Conservation (phyloP, 2,797 vertebrate species). For the Rhabdomys pumilio region DNA sequence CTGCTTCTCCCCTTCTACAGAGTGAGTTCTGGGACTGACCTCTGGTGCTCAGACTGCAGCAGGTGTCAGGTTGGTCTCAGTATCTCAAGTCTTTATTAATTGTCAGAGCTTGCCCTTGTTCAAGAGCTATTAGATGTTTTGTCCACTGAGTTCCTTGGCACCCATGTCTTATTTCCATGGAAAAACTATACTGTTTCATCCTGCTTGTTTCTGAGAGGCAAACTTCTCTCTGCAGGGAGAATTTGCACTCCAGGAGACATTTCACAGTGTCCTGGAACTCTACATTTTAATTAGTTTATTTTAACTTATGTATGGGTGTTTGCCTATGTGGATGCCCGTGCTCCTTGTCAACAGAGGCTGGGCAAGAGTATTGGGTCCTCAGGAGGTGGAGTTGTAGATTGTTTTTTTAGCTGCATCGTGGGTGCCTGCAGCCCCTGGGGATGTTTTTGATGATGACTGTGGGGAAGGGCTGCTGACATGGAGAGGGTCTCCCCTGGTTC, state of each 20-base stretch:
- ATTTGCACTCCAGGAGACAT: not conserved
- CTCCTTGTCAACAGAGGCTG: not conserved
- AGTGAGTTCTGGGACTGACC: not conserved
- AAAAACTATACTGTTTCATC: not conserved
- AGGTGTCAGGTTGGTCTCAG: not conserved
- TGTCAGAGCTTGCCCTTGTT: not conserved
- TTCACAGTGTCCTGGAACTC: not conserved
- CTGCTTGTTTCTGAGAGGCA: conserved; percentile 23
- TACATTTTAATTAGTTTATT: not conserved
- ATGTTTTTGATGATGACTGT: not conserved
- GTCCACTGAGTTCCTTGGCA: not conserved
- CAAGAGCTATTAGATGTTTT: conserved; percentile 8
- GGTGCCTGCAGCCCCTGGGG: not conserved
- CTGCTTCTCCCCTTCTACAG: not conserved
- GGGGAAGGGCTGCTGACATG: not conserved
- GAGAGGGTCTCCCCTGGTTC: not conserved
- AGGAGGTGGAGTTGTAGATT: not conserved
- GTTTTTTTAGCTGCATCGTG: not conserved
- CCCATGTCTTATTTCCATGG: not conserved
- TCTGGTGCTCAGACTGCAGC: not conserved
- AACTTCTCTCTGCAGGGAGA: not conserved
- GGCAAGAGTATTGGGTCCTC: not conserved
- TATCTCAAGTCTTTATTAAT: conserved; percentile 23
- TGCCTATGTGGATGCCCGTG: too few relatives aligned
- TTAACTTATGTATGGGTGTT: not conserved